phyloP scores from a whole-genome alignment of 2,113 vertebrate genomes.

The Hiodon tergisus region DNA sequence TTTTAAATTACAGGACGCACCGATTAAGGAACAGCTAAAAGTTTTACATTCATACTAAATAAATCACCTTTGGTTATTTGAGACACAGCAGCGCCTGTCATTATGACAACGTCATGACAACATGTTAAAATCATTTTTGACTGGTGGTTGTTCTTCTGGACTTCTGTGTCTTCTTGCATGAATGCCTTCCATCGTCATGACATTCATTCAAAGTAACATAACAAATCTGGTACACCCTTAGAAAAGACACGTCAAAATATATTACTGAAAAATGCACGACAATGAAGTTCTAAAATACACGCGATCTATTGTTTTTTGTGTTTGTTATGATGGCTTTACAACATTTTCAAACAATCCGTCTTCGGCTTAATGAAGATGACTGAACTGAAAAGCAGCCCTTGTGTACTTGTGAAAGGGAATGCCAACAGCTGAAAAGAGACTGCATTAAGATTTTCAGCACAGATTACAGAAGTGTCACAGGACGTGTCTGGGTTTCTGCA shows the following conservation, averaged over 20 bases:
- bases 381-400: neutral
- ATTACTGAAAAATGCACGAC: neutral
- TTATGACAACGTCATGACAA: neutral
- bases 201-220: too few species aligned
- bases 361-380: neutral
- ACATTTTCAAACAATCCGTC: too few species aligned
- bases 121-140: neutral
- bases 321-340: neutral
- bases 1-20: too few species aligned
- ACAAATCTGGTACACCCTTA: neutral
- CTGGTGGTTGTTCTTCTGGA: neutral
- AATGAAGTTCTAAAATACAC: too few species aligned
- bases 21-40: too few species aligned
- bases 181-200: too few species aligned
- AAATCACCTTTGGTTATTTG: too few species aligned
- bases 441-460: neutral
- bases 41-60: too few species aligned
- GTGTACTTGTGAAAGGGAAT: neutral
- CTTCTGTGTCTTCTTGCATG: neutral
- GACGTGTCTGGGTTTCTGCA: constrained; percentile 14
- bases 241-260: neutral
- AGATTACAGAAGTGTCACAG: neutral
- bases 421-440: neutral
- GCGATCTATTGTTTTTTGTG: neutral
- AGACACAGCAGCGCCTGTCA: neutral